Base-by-base conservation (phyloP, 35 echinoderm and acorn worm species). In the Lytechinus pictus region DNA sequence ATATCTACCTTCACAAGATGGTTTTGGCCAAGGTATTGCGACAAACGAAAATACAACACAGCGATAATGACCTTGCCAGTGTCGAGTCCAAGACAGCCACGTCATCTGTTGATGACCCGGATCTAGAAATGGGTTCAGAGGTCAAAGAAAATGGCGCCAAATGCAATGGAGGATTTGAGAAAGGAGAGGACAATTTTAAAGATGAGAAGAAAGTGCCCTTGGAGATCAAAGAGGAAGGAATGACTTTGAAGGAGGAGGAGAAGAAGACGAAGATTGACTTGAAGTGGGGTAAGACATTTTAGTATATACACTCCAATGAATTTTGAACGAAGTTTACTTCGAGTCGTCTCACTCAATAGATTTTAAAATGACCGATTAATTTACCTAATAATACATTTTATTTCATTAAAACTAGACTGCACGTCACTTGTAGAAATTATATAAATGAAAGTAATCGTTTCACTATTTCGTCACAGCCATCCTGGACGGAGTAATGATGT, bases 401-500 rank as follows among this genome's bases (percentile, higher is more conserved):
- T 44, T 44, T 44, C 33, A 44, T 44, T 44, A 0, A 44, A 44
- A 44, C 33, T 44, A 44, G 33, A 44, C 33, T 44, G 33, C 33
- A 44, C 33, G 33, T 44, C 33, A 2, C 33, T 44, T 44, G 33
- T 0, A 44, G 33, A 44, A 44, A 44, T 44, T 44, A 27, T 0
- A n/a, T 27, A 87, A 87, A 87, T 7, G 24, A 4, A 8, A 44
- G 24, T 87, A 88, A 89, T 44, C 3, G 28, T 89, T 27, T 89
- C 12, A 44, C 8, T 89, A 4, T 89, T 44, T 89, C 33, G 87
- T 89, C 5, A 12, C 87, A 89, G 87, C 87, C 33, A 27, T 89
- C 28, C 53, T 93, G 9, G 91, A 93, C 19, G 91, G 52, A 5
- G 9, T 98, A 27, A 54, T 98, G 51, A 95, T 96, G 88, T 96